phyloP scores from a whole-genome alignment of 1,140 invertebrate species.

The Teleogryllus occipitalis region DNA sequence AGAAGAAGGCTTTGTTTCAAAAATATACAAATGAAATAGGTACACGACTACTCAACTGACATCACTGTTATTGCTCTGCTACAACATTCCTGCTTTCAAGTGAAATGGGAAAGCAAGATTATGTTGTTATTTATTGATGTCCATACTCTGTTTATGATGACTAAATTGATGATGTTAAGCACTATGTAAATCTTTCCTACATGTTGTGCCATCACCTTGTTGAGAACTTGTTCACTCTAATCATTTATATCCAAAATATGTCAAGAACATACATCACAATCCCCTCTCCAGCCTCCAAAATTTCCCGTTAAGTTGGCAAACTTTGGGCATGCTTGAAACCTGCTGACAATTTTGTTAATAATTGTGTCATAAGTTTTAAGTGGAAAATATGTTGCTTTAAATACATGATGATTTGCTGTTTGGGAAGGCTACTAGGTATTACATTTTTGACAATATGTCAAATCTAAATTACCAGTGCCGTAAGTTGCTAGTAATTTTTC shows the following conservation, averaged over 20 bases:
- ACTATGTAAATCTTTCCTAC: neutral
- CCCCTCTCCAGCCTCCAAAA: conserved; percentile 2
- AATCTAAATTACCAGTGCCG: neutral
- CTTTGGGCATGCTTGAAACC: conserved; percentile 3
- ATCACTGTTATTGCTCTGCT: neutral
- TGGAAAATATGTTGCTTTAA: conserved; percentile 1
- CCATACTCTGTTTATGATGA: conserved; percentile 1
- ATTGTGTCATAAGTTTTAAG: neutral
- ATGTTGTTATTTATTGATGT: conserved; percentile 1
- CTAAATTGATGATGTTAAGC: neutral
- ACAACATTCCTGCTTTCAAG: neutral
- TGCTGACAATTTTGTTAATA: neutral
- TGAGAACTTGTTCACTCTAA: neutral
- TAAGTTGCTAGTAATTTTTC: neutral
- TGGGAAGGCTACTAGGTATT: neutral
- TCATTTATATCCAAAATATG: neutral
- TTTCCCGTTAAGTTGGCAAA: neutral
- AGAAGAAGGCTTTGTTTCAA: neutral
- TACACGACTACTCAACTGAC: neutral
- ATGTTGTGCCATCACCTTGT: neutral
- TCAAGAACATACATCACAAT: conserved; percentile 5
- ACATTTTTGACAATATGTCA: neutral
- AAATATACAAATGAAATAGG: neutral
- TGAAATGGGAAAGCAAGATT: neutral
- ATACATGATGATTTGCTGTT: neutral